Evolutionary conservation across 2,797 vertebrate species (phyloP), one percentile per base, ranked within the genome.

Genomic region (Halcyon smyrnensis): DNA sequence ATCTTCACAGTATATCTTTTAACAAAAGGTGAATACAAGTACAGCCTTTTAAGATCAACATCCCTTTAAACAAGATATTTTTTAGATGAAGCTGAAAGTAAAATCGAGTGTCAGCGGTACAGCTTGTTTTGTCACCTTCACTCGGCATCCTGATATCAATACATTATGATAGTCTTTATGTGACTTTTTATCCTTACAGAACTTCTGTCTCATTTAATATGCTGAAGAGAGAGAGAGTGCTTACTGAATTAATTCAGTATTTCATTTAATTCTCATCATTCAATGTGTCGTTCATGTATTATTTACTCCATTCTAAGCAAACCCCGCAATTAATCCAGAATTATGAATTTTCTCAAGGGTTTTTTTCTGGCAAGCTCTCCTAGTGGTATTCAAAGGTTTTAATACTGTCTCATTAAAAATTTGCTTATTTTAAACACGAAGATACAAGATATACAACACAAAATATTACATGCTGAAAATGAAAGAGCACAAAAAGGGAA

Each of bases 281-380:
- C 73, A 84, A 20, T 71, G 28, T 43, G 50, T 54, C 21, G 76
- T 79, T 90, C 57, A 59, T 86, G n/a, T 81, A 91, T 84, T 90
- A 95, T 91, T 95, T 88, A 96, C 87, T 79, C 30, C 41, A 62
- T 90, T 93, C 77, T 73, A 70, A 84, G 69, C 70, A 86, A 97
- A 90, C 74, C 80, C 88, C 76, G 63, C 86, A 95, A 95, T 95
- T 96, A 95, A 95, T 89, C 83, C 32, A 9, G 67, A 95, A 94
- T 88, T 65, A 94, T 7, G 30, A 84, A 94, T 93, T 94, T 95
- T 91, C 94, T 95, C 77, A 95, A 93, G 94, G 80, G 88, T 76
- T 96, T 91, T 96, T 91, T 65, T 53, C 90, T 95, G 92, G 90
- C 85, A 96, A 91, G 80, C 77, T 76, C 43, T 91, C 54, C 46